Evolutionary conservation across 2,113 vertebrate genomes (phyloP).

Genomic region (Pollimyrus isidori): DNA sequence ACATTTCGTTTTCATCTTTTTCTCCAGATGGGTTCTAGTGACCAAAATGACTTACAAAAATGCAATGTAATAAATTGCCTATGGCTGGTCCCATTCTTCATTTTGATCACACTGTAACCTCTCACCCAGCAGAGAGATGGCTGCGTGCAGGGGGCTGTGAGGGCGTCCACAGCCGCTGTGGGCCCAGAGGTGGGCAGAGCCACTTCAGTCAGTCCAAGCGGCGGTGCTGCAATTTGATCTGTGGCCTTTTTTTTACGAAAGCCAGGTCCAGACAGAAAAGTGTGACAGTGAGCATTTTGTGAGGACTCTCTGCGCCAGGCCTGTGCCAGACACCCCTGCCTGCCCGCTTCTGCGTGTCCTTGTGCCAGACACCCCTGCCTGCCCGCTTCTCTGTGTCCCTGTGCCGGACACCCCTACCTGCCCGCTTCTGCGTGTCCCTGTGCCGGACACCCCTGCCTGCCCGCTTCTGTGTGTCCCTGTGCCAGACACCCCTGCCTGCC

Average conservation of each 20-base stretch:
- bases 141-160: background rate
- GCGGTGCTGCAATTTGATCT: background rate
- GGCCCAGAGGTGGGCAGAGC: background rate
- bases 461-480: background rate
- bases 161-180: background rate
- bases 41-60: conserved; percentile 10
- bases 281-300: background rate
- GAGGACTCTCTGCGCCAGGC: background rate
- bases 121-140: background rate
- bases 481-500: no score
- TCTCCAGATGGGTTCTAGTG: background rate
- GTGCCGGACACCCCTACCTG: no score
- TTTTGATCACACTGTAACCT: background rate
- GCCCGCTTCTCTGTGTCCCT: no score
- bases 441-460: no score
- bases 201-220: background rate
- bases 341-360: background rate
- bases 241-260: background rate
- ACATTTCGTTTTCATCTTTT: background rate
- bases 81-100: background rate
- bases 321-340: background rate
- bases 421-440: no score
- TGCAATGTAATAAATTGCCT: background rate
- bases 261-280: background rate
- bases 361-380: background rate